Evolutionary conservation across 1,140 invertebrate genomes (phyloP).

Genomic region (Choristoneura fumiferana): DNA sequence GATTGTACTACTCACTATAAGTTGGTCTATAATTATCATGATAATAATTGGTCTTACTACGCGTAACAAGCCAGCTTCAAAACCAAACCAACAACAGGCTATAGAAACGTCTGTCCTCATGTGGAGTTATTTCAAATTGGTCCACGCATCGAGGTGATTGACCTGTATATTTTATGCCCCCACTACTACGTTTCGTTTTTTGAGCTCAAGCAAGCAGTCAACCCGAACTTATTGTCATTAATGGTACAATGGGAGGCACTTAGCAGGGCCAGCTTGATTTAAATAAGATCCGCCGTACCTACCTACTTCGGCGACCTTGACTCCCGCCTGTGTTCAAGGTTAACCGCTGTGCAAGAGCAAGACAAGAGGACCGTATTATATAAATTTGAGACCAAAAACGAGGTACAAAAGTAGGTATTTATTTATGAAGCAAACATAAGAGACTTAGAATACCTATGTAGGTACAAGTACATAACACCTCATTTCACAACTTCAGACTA

Average conservation of each 20-base stretch:
- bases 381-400: slow-evolving; percentile 6
- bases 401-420: not conserved
- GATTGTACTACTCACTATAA: not conserved
- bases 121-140: slow-evolving; percentile 56
- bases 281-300: slow-evolving; percentile 29
- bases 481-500: no score
- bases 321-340: slow-evolving; percentile 47
- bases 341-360: slow-evolving; percentile 26
- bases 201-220: slow-evolving; percentile 47
- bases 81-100: not conserved
- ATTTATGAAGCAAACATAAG: no score
- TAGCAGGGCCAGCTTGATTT: slow-evolving; percentile 35
- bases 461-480: no score
- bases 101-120: slow-evolving; percentile 33
- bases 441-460: no score
- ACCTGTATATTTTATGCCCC: slow-evolving; percentile 45
- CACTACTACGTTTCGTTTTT: slow-evolving; percentile 45
- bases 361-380: not conserved
- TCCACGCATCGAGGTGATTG: slow-evolving; percentile 53
- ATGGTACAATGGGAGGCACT: slow-evolving; percentile 56
- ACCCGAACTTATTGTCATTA: slow-evolving; percentile 55
- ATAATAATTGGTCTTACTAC: slow-evolving; percentile 24
- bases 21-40: slow-evolving; percentile 24
- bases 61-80: slow-evolving; percentile 18
- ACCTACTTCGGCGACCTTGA: slow-evolving; percentile 49